Base-by-base conservation (phyloP, 2,888 invertebrate species). In the Leptinotarsa haldemani region DNA sequence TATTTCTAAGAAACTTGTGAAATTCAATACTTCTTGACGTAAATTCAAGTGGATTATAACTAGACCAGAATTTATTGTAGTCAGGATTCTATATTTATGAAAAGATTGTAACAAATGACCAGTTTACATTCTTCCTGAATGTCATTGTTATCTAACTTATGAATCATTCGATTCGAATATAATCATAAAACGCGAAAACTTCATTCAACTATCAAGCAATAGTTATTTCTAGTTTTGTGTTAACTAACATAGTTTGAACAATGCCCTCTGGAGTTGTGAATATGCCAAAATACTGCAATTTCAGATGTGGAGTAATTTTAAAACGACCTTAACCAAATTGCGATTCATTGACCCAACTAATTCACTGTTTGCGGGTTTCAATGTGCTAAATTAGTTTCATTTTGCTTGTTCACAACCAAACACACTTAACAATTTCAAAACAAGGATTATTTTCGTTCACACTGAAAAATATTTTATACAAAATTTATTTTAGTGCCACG, bases 361-460 rank as follows among this genome's bases (percentile, higher is more conserved):
- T 52, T 70, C 64, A 40, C 61, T 61, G 61, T 69, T 63, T 30
- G 20, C 46, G 46, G 18, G 50, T 30, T 40, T 22, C 22, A 20
- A 7, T 65, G 65, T 22, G 4, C 20, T 65, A 65, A 65, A 65
- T 65, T 65, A 66, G 65, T 71, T 70, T 40, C 66, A 66, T 69
- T 69, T 69, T 68, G 40, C 48, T 50, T 15, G 61, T 47, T 68
- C 47, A 52, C 75, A 81, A 81, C 78, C 76, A 81, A 81, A 81
- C 81, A 80, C 78, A 79, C 76, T 81, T 79, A 77, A 75, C 77
- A 73, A 74, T 81, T 79, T 81, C 77, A 82, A 83, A 82, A 81
- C 82, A 81, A 30, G 77, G 78, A 81, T 82, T 81, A 82, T 80
- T 82, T 82, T 79, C 64, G 77, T 77, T 71, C 68, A 68, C 40